Base-by-base conservation (phyloP, 2,888 invertebrate genomes). In the Synanthedon andrenaeformis region DNA sequence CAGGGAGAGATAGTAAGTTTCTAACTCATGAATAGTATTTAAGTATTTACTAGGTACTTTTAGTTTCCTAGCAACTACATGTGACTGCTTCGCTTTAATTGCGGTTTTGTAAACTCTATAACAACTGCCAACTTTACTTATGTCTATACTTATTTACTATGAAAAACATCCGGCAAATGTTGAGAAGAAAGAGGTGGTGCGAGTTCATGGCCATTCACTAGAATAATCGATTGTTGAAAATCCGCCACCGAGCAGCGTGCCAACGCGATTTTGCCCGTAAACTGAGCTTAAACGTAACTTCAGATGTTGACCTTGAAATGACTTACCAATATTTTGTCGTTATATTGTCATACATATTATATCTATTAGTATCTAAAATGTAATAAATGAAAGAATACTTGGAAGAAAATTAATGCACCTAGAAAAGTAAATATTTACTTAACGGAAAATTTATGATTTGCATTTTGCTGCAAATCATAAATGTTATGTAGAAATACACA, bases 141-240 rank as follows among this genome's bases (percentile, higher is more conserved):
- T 51, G 52, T 50, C 54, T 53, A 58, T 67, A 70, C 68, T 70
- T 68, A 66, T 65, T 65, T 66, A 63, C 59, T 60, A 65, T 57
- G 53, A 57, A 66, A 64, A 60, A 67, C 74, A 76, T 74, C 66
- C 65, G 66, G 65, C 66, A 61, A 45, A 45, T 56, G 57, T 57
- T 58, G 53, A 57, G 12, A 61, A 59, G 62, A 55, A 64, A 71
- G 72, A 73, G 69, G 67, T 66, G 65, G 68, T 64, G 66, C 57
- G 76, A 72, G 82, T 84, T 82, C 82, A 84, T 70, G 82, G 80
- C 74, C 82, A 35, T 10, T 35, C 35, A 78, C 61, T 66, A 67
- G 69, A 79, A 81, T 77, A 82, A 85, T 84, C 79, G 81, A 81
- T 80, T 74, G 74, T 61, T 64, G 65, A 67, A 73, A 72, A 69